A percentile compares a stretch with the other conserved stretches of the same genome.
These are phyloP conservation scores for Flexamia atlantica DNA, from an alignment of 2,888 invertebrate species.

Conservation along the genomic window DNA sequence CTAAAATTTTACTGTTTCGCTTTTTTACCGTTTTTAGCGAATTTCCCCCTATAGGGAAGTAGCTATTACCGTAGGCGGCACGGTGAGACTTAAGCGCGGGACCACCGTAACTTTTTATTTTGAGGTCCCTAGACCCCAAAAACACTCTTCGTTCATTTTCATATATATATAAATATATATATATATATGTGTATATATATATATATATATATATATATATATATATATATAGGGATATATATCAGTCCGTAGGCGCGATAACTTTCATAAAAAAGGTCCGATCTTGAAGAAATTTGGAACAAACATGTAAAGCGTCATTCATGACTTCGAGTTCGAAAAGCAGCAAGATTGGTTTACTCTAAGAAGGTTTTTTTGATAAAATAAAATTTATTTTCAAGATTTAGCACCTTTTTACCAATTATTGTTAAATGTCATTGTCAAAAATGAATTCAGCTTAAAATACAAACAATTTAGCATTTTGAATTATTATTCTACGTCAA, in stretches of 20 bases:
- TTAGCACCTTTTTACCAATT: no score
- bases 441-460: no score
- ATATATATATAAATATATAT: neutral
- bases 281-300: neutral
- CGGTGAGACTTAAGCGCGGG: neutral
- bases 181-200: neutral
- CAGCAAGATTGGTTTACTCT: no score
- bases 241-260: neutral
- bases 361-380: no score
- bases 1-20: no score
- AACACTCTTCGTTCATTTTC: neutral
- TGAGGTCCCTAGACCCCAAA: neutral
- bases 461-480: no score
- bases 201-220: neutral
- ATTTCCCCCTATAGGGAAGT: constrained; percentile 1
- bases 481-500: no score
- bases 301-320: neutral
- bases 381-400: no score
- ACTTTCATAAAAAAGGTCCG: neutral
- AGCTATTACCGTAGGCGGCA: neutral
- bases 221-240: neutral
- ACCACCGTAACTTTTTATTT: neutral
- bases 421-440: no score
- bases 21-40: neutral
- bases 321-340: no score